These are phyloP conservation scores for Helogale parvula DNA, from an alignment of 2,113 vertebrate genomes.

Conservation along the genomic window DNA sequence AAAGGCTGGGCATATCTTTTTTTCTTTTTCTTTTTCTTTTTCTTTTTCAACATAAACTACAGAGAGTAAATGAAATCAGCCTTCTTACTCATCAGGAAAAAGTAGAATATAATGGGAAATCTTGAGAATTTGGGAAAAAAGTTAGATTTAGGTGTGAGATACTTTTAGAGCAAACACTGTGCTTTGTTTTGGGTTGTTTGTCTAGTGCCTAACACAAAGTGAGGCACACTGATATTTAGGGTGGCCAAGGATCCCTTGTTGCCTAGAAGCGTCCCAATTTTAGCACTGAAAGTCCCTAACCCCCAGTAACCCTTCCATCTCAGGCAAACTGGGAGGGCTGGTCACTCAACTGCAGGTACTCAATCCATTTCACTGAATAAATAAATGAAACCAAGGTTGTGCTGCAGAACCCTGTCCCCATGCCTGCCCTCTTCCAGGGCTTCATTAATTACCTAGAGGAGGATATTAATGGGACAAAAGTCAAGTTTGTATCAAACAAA, in stretches of 20 bases:
- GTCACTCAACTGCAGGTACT: not conserved
- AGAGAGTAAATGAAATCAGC: not conserved
- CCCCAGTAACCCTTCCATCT: not conserved
- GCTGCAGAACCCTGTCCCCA: not conserved
- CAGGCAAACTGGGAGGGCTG: too few species aligned
- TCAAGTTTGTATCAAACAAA: not conserved
- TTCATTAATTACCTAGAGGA: not conserved
- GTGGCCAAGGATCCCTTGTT: not conserved
- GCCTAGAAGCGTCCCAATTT: not conserved
- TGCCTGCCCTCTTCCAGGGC: not conserved
- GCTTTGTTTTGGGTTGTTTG: not conserved
- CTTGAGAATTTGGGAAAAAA: not conserved
- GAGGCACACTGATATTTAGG: not conserved
- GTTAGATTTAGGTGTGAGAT: not conserved
- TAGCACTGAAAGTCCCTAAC: not conserved
- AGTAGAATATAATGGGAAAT: not conserved
- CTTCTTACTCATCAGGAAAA: not conserved
- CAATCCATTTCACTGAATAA: not conserved
- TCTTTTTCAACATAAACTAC: conserved; percentile 52
- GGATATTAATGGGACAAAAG: not conserved
- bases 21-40: not conserved
- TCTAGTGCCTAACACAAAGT: not conserved
- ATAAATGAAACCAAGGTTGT: not conserved
- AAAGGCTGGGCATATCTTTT: not conserved
- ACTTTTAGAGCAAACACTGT: not conserved